Evolutionary conservation across 2,113 vertebrate species (phyloP).

Genomic region (Lutjanus erythropterus): DNA sequence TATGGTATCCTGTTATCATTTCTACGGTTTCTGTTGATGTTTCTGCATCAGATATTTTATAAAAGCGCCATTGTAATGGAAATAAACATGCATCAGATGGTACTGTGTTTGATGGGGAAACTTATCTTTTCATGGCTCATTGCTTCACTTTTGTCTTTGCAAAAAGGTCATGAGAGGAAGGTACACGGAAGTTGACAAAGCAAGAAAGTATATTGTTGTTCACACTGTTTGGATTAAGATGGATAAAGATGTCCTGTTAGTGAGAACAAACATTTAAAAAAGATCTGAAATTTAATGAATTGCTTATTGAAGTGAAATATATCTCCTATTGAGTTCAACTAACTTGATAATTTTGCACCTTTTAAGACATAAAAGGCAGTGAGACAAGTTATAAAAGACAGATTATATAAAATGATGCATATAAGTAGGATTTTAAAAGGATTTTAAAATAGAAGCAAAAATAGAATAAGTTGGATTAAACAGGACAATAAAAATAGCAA

Average conservation of each 20-base stretch:
- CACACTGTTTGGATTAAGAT: neutral
- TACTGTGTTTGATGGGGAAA: neutral
- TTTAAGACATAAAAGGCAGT: neutral
- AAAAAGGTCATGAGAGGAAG: neutral
- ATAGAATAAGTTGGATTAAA: neutral
- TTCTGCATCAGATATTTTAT: conserved; percentile 83
- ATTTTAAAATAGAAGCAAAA: neutral
- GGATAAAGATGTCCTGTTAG: neutral
- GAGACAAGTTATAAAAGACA: too few relatives aligned
- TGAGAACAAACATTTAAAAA: neutral
- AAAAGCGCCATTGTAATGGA: conserved; percentile 75
- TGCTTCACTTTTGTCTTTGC: neutral
- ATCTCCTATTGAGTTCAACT: neutral
- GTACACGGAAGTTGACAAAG: neutral
- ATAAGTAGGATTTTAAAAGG: neutral
- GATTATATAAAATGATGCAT: too few relatives aligned
- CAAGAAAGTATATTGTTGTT: neutral
- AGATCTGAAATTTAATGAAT: neutral
- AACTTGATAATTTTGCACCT: neutral
- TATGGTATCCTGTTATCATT: conserved; percentile 69
- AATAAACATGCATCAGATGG: conserved; percentile 69
- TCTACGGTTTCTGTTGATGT: conserved; percentile 78
- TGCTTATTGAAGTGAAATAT: neutral
- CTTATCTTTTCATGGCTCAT: neutral
- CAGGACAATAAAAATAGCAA: neutral